Evolutionary conservation across 2,888 invertebrate genomes (phyloP), one percentile per base, ranked within the genome.

Genomic region (Rhaphigaster nebulosa): DNA sequence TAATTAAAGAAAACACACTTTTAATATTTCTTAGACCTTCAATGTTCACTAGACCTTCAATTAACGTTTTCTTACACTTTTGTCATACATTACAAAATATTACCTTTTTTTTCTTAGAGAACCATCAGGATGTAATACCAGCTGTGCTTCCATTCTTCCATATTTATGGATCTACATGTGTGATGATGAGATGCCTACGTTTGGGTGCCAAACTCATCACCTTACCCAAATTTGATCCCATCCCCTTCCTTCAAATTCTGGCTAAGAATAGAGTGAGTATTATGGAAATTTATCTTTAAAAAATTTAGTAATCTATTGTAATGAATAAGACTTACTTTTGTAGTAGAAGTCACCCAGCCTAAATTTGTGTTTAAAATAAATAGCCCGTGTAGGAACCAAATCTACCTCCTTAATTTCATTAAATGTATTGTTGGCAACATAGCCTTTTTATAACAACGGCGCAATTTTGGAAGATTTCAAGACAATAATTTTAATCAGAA

Each of bases 141-240:
- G 96, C 96, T 2, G 95, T 96, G 0, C 95, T 97, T 23, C 97
- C 97, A 6, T 96, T 97, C 94, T 97, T 96, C 94, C 97, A 97
- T 93, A 97, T 97, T 91, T 97, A 96, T 93, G 97, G 97, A 2
- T 96, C 96, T 93, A 96, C 96, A 92, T 95, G 95, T 10, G 95
- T 96, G 65, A 94, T 97, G 92, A 95, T 96, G 92, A 94, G 95
- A 90, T 94, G 95, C 50, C 93, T 96, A 5, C 93, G 94, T 90
- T 93, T 95, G 90, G 97, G 97, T 12, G 94, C 95, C 52, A 96
- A 96, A 92, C 91, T 96, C 3, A 94, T 97, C 3, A 95, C 96
- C 0, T 94, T 97, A 92, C 96, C 97, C 0, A 96, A 95, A 93
- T 98, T 98, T 93, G 96, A 96, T 23, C 96, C 97, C 0, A 95